Conservation (phyloP, 2,113 vertebrate species). For the Acrocephalus kingi region DNA sequence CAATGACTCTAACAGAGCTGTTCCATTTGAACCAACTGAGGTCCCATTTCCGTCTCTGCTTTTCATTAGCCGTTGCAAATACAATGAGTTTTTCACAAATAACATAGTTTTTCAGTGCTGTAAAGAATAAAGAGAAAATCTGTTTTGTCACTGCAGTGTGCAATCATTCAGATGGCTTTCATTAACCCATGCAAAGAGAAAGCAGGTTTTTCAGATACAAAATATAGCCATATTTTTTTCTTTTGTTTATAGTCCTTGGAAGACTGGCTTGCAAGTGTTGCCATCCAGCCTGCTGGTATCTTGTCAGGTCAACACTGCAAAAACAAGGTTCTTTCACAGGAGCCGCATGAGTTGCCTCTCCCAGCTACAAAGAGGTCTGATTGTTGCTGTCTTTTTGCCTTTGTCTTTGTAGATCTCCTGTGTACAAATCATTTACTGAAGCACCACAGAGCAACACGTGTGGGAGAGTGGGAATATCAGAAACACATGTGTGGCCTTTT, state of each 20-base stretch:
- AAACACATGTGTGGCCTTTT: neutral
- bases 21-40: slow-evolving; percentile 5
- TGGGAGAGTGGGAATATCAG: slow-evolving; percentile 2
- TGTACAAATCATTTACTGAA: neutral
- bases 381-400: neutral
- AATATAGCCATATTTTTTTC: neutral
- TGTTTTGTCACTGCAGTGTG: neutral
- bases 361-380: slow-evolving; percentile 78
- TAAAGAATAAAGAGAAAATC: neutral
- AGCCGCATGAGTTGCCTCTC: slow-evolving; percentile 65
- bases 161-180: neutral
- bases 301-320: slow-evolving; percentile 60
- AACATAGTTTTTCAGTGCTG: neutral
- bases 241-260: slow-evolving; percentile 70
- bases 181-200: neutral
- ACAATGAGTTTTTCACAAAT: slow-evolving; percentile 1
- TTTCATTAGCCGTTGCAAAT: neutral
- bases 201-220: neutral
- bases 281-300: slow-evolving; percentile 40
- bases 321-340: slow-evolving; percentile 6
- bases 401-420: neutral
- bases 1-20: neutral
- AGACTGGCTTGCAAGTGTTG: slow-evolving; percentile 81
- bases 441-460: neutral
- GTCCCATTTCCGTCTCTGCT: neutral